Evolutionary conservation across 2,113 vertebrate genomes (phyloP), one percentile per base, ranked within the genome.

Genomic region (Delphinapterus leucas): DNA sequence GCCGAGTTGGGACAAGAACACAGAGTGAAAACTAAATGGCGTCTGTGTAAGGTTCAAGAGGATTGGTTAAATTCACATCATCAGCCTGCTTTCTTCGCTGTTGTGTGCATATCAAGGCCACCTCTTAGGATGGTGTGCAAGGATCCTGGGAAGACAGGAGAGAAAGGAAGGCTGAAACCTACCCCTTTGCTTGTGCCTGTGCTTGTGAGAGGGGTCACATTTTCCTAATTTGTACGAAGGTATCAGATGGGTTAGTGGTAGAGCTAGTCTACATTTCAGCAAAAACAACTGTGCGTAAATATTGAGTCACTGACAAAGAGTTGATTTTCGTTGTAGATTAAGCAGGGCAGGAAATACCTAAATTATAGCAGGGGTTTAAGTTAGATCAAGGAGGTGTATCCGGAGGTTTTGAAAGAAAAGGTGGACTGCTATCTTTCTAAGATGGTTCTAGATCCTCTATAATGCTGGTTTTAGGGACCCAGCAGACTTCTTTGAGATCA

Each of bases 81-180:
- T 20, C 63, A 14, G 18, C 6, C 41, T 28, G 1, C 6, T 74
- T 68, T 63, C 53, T 84, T 18, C 47, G 21, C 2, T 9, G 4
- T 15, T 86, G 3, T n/a, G 3, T 23, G 21, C 20, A 44, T 12
- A 2, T 33, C 21, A 33, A 18, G 26, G 63, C 10, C 21, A 31
- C 38, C 10, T 0, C 21, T 6, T 25, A 26, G 49, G 41, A 25
- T 0, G 10, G 1, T 1, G 26, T 3, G 53, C 38, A 87, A 17
- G 2, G 41, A 41, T 71, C 3, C 8, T 77, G 28, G 17, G 18
- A 10, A 3, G 7, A 4, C 2, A 23, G 1, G 1, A 36, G 10
- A 12, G 53, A 21, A 36, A 38, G 77, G 36, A 25, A 65, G 8
- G 26, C 11, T n/a, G 25, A 82, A 70, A 23, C 20, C 20, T 63